Evolutionary conservation across 2,888 invertebrate species (phyloP).

Genomic region (Galeruca laticollis): DNA sequence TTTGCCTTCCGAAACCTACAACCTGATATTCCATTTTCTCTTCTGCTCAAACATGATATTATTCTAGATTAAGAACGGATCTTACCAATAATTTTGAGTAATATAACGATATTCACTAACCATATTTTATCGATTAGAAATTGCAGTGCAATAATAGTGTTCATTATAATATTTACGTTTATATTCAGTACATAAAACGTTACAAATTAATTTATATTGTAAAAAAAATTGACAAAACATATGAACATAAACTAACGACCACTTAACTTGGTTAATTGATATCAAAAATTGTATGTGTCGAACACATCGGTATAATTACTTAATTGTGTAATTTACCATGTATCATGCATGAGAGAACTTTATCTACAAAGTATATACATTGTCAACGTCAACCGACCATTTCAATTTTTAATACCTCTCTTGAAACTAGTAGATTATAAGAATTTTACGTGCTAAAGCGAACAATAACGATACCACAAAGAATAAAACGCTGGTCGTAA

Average conservation of each 20-base stretch:
- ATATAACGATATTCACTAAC: too few relatives aligned
- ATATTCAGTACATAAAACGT: not conserved
- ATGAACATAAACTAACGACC: not conserved
- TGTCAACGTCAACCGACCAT: not conserved
- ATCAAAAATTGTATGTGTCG: not conserved
- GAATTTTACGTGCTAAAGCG: not conserved
- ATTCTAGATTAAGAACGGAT: too few relatives aligned
- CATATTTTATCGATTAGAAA: not conserved
- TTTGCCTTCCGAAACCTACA: too few relatives aligned
- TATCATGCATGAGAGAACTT: not conserved
- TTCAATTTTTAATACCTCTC: conserved; percentile 2
- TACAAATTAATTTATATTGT: not conserved
- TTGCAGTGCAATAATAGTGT: not conserved
- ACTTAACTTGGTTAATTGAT: not conserved
- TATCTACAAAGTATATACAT: not conserved
- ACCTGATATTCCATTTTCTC: too few relatives aligned
- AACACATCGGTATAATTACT: not conserved
- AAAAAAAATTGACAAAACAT: not conserved
- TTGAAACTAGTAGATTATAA: not conserved
- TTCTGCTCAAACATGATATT: too few relatives aligned
- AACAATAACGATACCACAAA: not conserved
- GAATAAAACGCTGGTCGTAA: too few relatives aligned
- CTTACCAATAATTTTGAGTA: too few relatives aligned
- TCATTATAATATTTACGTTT: not conserved
- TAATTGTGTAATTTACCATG: conserved; percentile 4